A percentile compares a stretch with the other conserved stretches of the same genome.
Evolutionary conservation across 92 coral and sea anemone species (phyloP).

Genomic region (Paramuricea clavata): DNA sequence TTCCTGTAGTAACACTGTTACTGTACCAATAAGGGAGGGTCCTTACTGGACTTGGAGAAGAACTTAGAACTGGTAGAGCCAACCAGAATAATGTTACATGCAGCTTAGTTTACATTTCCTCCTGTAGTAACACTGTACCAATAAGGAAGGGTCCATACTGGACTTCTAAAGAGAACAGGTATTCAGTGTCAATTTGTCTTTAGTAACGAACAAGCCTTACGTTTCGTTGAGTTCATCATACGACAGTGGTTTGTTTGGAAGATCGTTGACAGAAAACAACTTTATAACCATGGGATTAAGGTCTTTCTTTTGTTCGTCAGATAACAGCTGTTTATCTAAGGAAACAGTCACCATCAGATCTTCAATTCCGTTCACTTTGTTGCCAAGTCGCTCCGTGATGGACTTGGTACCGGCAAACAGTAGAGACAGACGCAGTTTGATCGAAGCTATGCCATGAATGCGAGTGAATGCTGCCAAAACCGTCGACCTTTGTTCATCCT

Average conservation of each 20-base stretch:
- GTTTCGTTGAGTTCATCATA: constrained; percentile 75
- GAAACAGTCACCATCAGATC: constrained; percentile 83
- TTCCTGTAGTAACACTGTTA: too few relatives aligned
- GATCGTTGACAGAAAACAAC: constrained; percentile 80
- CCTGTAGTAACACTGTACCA: too few relatives aligned
- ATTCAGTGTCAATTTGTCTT: background rate
- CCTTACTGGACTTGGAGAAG: too few relatives aligned
- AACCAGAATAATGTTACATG: too few relatives aligned
- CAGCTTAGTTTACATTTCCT: too few relatives aligned
- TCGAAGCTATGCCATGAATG: constrained; percentile 78
- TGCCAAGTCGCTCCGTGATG: constrained; percentile 71
- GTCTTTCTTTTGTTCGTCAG: constrained; percentile 76
- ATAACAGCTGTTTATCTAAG: constrained; percentile 80
- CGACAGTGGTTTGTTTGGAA: constrained; percentile 86
- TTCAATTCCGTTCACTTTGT: constrained; percentile 77
- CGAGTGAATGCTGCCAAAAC: constrained; percentile 75
- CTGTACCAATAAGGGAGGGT: too few relatives aligned
- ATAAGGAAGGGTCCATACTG: too few relatives aligned
- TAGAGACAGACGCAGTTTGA: constrained; percentile 73
- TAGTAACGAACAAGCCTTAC: constrained; percentile 60
- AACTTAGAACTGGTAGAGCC: too few relatives aligned
- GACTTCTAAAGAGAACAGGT: background rate
- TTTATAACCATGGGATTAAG: constrained; percentile 95
- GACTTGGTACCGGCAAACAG: constrained; percentile 84
- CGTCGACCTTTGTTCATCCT: constrained; percentile 52